Conservation (phyloP, 2,888 invertebrate species). For the Melanostoma mellinum region DNA sequence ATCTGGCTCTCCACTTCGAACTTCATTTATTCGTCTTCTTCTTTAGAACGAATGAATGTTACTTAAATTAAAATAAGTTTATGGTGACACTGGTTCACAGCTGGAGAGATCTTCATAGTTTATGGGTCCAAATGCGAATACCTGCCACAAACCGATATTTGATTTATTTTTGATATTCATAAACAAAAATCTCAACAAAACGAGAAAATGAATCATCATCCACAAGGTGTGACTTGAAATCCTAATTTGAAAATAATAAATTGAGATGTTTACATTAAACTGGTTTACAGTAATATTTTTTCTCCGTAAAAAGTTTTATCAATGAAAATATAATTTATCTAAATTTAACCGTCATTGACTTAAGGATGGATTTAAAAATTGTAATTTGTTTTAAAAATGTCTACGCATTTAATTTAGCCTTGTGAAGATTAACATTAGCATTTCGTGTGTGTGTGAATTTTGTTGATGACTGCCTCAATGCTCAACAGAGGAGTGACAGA, state of each 20-base stretch:
- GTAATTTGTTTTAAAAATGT: slow-evolving; percentile 4
- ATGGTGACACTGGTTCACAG: no score
- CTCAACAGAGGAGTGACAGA: slow-evolving; percentile 22
- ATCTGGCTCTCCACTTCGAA: no score
- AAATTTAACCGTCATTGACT: background rate
- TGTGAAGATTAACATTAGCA: slow-evolving; percentile 4
- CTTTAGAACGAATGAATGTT: no score
- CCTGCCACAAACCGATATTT: no score
- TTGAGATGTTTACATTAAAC: slow-evolving; percentile 17
- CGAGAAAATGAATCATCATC: slow-evolving; percentile 44
- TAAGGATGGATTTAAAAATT: background rate
- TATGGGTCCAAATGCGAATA: no score
- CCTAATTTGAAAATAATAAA: slow-evolving; percentile 6
- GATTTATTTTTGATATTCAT: no score
- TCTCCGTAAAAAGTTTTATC: slow-evolving; percentile 1
- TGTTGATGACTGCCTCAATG: slow-evolving; percentile 14
- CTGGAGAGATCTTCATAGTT: background rate
- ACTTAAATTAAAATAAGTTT: no score
- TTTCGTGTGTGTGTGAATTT: slow-evolving; percentile 3
- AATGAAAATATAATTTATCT: slow-evolving; percentile 8
- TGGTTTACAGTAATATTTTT: background rate
- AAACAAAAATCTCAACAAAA: background rate
- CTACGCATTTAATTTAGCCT: slow-evolving; percentile 6
- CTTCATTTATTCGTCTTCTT: no score
- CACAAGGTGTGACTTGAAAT: slow-evolving; percentile 27